These are phyloP conservation scores for Eudemis profundana DNA, from an alignment of 2,888 invertebrate species.

Conservation along the genomic window DNA sequence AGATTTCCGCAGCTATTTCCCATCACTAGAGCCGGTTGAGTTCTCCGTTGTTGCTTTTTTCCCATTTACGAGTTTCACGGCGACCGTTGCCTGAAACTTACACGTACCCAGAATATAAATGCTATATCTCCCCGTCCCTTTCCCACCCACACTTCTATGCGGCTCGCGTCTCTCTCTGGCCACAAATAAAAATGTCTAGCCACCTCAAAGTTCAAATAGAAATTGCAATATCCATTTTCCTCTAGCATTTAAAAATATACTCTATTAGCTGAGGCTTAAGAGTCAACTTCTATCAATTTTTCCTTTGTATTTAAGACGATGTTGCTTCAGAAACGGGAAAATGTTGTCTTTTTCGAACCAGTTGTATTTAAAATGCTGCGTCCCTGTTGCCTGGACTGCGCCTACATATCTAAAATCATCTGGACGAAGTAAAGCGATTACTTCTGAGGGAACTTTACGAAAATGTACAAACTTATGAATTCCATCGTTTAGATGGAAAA, in stretches of 20 bases:
- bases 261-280: conserved; percentile 55
- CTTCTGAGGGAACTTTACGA: conserved; percentile 73
- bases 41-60: conserved; percentile 85
- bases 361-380: conserved; percentile 81
- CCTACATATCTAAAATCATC: conserved; percentile 81
- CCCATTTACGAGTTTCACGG: conserved; percentile 86
- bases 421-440: conserved; percentile 81
- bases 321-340: conserved; percentile 61
- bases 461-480: conserved; percentile 78
- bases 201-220: conserved; percentile 78
- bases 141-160: conserved; percentile 56
- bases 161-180: conserved; percentile 67
- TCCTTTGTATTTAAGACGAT: conserved; percentile 58
- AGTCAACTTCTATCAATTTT: conserved; percentile 52
- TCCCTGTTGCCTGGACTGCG: conserved; percentile 76
- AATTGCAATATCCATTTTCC: conserved; percentile 76
- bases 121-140: conserved; percentile 68
- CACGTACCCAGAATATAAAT: conserved; percentile 85
- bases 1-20: conserved; percentile 60
- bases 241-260: conserved; percentile 57
- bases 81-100: conserved; percentile 86
- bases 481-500: conserved; percentile 58
- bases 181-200: conserved; percentile 84
- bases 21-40: conserved; percentile 81
- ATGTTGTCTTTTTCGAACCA: conserved; percentile 84